Evolutionary conservation across 2,797 vertebrate genomes (phyloP).

Genomic region (Buceros bicornis): DNA sequence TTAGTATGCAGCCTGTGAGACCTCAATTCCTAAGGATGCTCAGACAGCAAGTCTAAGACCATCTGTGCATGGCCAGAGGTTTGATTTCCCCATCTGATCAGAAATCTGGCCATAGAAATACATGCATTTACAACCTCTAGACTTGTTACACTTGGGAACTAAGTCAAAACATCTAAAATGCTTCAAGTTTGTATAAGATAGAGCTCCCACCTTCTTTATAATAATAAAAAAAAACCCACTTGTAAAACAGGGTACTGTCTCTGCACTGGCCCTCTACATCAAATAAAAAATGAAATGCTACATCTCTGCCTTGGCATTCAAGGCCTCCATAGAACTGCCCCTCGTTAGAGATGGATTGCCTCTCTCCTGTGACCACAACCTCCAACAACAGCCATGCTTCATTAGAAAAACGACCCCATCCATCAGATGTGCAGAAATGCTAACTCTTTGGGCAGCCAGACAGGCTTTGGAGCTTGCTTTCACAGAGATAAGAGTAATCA

Average conservation of each 20-base stretch:
- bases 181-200: not conserved
- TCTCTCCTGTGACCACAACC: not conserved
- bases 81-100: not conserved
- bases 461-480: not conserved
- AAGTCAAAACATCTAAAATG: constrained; percentile 4
- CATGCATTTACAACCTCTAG: not conserved
- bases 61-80: constrained; percentile 5
- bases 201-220: not conserved
- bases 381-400: constrained; percentile 24
- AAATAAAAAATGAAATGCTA: constrained; percentile 9
- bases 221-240: not conserved
- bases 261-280: not conserved
- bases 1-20: not conserved
- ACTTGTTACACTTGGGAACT: not conserved
- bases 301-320: not conserved
- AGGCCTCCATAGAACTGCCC: not conserved
- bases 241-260: not conserved
- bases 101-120: not conserved
- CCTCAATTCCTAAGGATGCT: not conserved
- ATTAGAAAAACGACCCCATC: not conserved
- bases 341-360: constrained; percentile 5
- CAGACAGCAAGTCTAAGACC: not conserved
- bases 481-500: not conserved
- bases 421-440: not conserved
- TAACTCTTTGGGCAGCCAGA: not conserved